phyloP scores from a whole-genome alignment of 92 coral and sea anemone genomes.

The Porites rus region DNA sequence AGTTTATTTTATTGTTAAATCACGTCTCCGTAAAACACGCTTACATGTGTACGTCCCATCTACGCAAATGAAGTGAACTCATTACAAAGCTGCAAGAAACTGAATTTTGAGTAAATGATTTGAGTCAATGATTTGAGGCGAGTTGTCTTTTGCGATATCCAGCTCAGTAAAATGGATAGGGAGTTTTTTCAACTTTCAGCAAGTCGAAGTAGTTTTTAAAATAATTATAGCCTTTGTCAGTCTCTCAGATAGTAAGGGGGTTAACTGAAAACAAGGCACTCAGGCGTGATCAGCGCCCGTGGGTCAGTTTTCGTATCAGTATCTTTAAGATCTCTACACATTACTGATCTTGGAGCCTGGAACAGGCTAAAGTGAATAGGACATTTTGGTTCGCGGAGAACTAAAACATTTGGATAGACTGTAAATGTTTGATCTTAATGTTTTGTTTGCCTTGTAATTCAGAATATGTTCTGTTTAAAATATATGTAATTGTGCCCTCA shows the following conservation, averaged over 20 bases:
- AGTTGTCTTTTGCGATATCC: no score
- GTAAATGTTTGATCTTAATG: background rate
- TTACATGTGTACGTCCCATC: background rate
- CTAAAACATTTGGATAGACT: background rate
- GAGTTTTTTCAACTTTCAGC: no score
- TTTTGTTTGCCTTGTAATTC: background rate
- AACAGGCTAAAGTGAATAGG: background rate
- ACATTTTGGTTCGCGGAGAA: background rate
- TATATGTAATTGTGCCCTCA: background rate
- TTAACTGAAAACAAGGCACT: no score
- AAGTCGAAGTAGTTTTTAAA: no score
- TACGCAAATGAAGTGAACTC: no score
- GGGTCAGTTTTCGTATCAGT: no score
- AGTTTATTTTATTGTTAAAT: background rate
- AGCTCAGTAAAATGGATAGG: no score
- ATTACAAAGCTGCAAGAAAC: background rate
- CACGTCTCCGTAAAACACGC: background rate
- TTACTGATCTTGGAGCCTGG: background rate
- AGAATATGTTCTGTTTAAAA: background rate
- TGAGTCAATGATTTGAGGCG: no score
- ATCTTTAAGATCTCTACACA: no score
- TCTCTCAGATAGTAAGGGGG: no score
- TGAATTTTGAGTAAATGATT: background rate
- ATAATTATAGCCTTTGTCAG: no score
- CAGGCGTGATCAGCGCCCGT: no score